These are phyloP conservation scores for Eulemur rufifrons DNA, from an alignment of 2,113 vertebrate species.

Conservation along the genomic window DNA sequence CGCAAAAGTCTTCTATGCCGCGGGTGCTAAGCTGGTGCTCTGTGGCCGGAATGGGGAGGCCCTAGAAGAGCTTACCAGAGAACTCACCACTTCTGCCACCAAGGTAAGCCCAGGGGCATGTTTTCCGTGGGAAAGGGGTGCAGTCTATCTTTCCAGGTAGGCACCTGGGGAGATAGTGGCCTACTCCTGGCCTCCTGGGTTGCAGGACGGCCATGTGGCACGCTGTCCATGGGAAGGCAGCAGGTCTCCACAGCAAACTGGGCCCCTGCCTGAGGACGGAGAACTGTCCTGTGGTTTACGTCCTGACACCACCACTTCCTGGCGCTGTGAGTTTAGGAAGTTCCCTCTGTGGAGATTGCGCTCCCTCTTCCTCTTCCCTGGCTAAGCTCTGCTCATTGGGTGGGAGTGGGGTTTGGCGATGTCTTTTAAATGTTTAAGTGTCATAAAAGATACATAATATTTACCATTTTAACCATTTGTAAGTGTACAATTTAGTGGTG, in stretches of 20 bases:
- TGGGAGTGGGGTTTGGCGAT: not conserved
- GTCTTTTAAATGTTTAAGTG: not conserved
- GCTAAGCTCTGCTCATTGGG: not conserved
- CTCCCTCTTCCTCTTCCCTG: not conserved
- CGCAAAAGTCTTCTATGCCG: conserved; percentile 91
- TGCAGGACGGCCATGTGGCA: not conserved
- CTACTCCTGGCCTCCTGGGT: not conserved
- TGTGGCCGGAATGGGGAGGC: conserved; percentile 90
- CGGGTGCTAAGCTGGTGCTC: conserved; percentile 92
- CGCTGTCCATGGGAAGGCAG: not conserved
- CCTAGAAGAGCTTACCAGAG: conserved; percentile 87
- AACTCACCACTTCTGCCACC: conserved; percentile 82
- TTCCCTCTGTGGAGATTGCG: not conserved
- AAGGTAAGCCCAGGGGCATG: conserved; percentile 74
- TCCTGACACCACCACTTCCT: fast-evolving
- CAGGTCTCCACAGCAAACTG: not conserved
- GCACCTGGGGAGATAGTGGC: not conserved
- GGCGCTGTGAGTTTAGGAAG: not conserved
- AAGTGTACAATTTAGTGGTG: not conserved
- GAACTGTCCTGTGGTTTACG: fast-evolving
- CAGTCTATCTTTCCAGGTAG: not conserved
- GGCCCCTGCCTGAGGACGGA: not conserved
- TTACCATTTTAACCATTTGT: not conserved
- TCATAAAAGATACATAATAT: not conserved
- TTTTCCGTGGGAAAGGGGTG: not conserved